Base-by-base conservation (phyloP, 2,888 invertebrate species). In the Monoplex corrugatus region DNA sequence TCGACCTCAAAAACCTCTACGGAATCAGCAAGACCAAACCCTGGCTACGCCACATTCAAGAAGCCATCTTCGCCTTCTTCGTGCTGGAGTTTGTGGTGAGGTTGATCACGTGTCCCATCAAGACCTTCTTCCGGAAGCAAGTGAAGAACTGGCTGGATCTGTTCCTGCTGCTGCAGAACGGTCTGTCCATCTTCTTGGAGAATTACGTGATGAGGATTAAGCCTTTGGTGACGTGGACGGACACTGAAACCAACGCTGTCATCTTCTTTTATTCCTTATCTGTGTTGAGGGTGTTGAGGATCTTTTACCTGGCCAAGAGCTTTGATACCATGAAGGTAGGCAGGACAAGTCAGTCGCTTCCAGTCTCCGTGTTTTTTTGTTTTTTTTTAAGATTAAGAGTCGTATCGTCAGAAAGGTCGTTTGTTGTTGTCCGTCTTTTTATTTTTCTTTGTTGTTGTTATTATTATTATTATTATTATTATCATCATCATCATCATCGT, bases 21-120 rank as follows among this genome's bases (percentile, higher is more conserved):
- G 45, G 50, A 0, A 23, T n/a, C 23, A 57, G n/a, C 57, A 1
- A 13, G 45, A 32, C 50, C 32, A 5, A 90, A 0, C 91, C 90
- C 0, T 80, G 88, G 13, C 75, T 94, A 2, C 82, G 91, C 6
- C 87, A 90, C 83, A 89, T 93, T 35, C 93, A 94, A 86, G 63
- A 91, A 0, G 75, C 91, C 10, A 92, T 93, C 45, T 90, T 93
- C 43, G 68, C 90, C 3, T 93, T 94, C 88, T 95, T 95, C 89
- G 92, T 93, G 5, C 0, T 92, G 8, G 95, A 95, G 75, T 87
- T 94, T 28, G n/a, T 93, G 6, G 43, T 94, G 8, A 88, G 94
- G 2, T 93, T 94, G 40, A 38, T 92, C 2, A 88, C 91, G 13
- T 92, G 92, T 89, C 94, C 93, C 23, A 84, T 78, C 19, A 91